Percentiles rank a stretch among this genome's conserved stretches.
phyloP scores from a whole-genome alignment of 2,888 invertebrate species.

The Spialia ferax region DNA sequence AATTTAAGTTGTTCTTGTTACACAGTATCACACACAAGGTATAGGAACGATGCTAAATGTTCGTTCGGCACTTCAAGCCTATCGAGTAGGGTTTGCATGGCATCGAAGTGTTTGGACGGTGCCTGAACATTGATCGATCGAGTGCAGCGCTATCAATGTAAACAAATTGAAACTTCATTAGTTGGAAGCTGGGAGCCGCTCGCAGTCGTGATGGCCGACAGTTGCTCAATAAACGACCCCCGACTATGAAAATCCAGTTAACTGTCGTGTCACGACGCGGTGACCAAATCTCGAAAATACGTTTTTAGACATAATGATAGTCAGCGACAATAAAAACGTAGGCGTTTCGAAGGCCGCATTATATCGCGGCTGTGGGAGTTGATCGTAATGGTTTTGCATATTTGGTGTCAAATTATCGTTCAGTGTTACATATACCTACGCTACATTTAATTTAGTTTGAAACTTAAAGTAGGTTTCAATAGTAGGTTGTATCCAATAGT shows the following conservation, averaged over 20 bases:
- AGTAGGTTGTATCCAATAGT: too few species aligned
- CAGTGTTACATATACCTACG: background rate
- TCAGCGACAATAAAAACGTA: conserved; percentile 29
- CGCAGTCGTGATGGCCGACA: conserved; percentile 42
- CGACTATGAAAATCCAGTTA: conserved; percentile 71
- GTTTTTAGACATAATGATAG: conserved; percentile 29
- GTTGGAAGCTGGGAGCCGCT: conserved; percentile 16
- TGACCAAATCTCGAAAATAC: conserved; percentile 25
- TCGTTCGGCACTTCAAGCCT: conserved; percentile 19
- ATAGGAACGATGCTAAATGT: conserved; percentile 1
- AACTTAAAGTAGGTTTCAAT: background rate
- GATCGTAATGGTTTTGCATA: conserved; percentile 22
- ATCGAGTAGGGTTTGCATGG: conserved; percentile 24
- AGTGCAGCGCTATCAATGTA: conserved; percentile 30
- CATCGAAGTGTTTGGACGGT: conserved; percentile 31
- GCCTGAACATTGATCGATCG: conserved; percentile 35
- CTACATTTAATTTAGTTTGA: background rate
- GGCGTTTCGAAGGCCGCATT: conserved; percentile 24
- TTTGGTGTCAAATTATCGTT: conserved; percentile 21
- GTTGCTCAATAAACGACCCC: conserved; percentile 61
- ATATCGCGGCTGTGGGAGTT: conserved; percentile 28
- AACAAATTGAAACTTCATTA: conserved; percentile 40
- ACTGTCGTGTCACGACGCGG: conserved; percentile 63
- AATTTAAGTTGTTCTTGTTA: background rate
- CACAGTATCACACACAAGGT: background rate